Evolutionary conservation across 2,888 invertebrate genomes (phyloP).

Genomic region (Tethea ocularis): DNA sequence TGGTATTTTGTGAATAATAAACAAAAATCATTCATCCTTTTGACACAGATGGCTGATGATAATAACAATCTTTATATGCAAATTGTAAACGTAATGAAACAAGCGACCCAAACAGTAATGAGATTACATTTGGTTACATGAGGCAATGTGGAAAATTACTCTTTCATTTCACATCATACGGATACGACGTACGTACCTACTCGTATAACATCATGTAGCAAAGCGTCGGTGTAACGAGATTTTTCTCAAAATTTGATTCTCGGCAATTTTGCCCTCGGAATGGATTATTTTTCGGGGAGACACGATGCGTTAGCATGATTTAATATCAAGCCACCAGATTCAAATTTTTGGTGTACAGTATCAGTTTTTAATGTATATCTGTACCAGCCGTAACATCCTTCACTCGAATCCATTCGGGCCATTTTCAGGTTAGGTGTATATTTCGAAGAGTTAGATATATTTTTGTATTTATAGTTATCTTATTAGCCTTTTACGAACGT

Average conservation of each 20-base stretch:
- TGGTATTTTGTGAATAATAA: neutral
- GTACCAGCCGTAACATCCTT: too few species aligned
- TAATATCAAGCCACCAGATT: constrained; percentile 46
- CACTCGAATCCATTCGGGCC: too few species aligned
- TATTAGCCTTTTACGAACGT: too few species aligned
- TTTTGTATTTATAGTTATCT: too few species aligned
- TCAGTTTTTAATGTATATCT: constrained; percentile 10
- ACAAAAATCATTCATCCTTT: neutral
- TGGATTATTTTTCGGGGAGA: constrained; percentile 58
- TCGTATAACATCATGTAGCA: constrained; percentile 36
- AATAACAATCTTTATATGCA: constrained; percentile 1
- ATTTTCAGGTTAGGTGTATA: too few species aligned
- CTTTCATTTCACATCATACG: constrained; percentile 51
- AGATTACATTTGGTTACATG: constrained; percentile 41
- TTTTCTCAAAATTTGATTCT: constrained; percentile 73
- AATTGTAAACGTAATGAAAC: constrained; percentile 11
- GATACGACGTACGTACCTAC: constrained; percentile 28
- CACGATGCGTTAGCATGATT: constrained; percentile 51
- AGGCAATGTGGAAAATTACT: constrained; percentile 46
- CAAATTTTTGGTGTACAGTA: constrained; percentile 35
- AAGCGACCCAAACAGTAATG: constrained; percentile 23
- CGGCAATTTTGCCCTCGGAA: constrained; percentile 63
- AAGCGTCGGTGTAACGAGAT: constrained; percentile 65
- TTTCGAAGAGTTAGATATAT: too few species aligned
- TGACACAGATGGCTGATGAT: neutral